Percentiles rank a stretch among this genome's conserved stretches.
phyloP scores from a whole-genome alignment of 2,888 invertebrate genomes.

The Heliconius sara region DNA sequence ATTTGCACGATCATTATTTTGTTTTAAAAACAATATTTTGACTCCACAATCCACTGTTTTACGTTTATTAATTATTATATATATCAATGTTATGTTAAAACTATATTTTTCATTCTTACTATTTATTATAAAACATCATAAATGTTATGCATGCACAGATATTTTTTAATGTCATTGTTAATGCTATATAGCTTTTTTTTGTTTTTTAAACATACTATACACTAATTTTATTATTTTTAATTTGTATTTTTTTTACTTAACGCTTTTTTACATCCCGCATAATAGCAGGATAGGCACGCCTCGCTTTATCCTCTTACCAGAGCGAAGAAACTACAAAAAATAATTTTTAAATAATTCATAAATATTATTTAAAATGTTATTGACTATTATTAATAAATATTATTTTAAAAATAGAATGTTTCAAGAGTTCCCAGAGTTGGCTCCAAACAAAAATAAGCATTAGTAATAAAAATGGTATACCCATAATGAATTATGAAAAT shows the following conservation, averaged over 20 bases:
- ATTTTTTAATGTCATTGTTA: not conserved
- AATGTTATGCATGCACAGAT: not conserved
- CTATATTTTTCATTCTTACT: not conserved
- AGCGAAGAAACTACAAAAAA: not conserved
- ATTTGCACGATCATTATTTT: not conserved
- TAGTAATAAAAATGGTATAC: slow-evolving; percentile 54
- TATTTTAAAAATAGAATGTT: slow-evolving; percentile 80
- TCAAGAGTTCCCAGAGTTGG: slow-evolving; percentile 82
- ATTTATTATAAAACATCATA: not conserved
- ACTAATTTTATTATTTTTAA: no score
- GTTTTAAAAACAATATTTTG: not conserved
- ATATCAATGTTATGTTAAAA: no score
- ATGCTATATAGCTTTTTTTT: not conserved
- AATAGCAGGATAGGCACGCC: no score
- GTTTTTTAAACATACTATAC: not conserved
- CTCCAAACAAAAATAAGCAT: slow-evolving; percentile 75
- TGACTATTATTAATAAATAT: slow-evolving; percentile 69
- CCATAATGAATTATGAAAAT: slow-evolving; percentile 51
- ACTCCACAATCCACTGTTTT: no score
- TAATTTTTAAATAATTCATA: not conserved
- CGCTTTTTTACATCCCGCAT: no score
- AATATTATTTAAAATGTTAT: not conserved
- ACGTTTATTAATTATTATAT: no score
- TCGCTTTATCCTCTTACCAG: not conserved
- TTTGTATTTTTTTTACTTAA: no score